Percentiles rank a stretch among this genome's conserved stretches.
Conservation (phyloP, 2,113 vertebrate genomes). For the Prietella phreatophila region DNA sequence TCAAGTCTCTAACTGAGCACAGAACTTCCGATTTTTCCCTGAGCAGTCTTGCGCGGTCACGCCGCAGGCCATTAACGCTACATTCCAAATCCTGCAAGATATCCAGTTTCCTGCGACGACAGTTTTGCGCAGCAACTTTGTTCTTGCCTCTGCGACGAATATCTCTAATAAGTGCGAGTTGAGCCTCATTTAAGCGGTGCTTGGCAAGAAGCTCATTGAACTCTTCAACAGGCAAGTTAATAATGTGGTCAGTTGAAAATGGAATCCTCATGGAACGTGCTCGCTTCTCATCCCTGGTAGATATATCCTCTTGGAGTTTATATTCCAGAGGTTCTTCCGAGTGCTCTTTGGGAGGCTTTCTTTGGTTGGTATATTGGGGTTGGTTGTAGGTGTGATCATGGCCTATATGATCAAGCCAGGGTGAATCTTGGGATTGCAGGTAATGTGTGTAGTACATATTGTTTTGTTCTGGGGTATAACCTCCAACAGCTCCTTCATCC, state of each 20-base stretch:
- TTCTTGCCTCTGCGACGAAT: conserved; percentile 94
- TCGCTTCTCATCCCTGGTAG: conserved; percentile 82
- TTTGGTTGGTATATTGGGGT: conserved; percentile 68
- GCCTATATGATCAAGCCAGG: conserved; percentile 82
- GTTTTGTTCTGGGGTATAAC: conserved; percentile 77
- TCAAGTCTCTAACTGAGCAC: conserved; percentile 84
- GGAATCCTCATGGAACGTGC: conserved; percentile 86
- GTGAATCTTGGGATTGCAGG: conserved; percentile 77
- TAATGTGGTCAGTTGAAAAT: conserved; percentile 88
- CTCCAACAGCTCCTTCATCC: conserved; percentile 83
- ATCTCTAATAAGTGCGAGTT: conserved; percentile 87
- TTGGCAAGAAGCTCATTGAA: conserved; percentile 89
- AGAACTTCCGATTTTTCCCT: conserved; percentile 85
- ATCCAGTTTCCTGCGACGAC: conserved; percentile 88
- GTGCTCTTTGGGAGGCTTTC: conserved; percentile 53
- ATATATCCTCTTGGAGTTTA: conserved; percentile 73
- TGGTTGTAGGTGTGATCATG: conserved; percentile 98
- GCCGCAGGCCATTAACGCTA: conserved; percentile 80
- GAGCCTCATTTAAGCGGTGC: conserved; percentile 82
- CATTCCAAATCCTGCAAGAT: conserved; percentile 82
- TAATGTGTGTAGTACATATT: conserved; percentile 80
- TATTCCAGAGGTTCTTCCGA: conserved; percentile 13
- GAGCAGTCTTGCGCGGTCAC: conserved; percentile 80
- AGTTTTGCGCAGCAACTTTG: conserved; percentile 97
- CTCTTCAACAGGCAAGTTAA: conserved; percentile 92